Evolutionary conservation across 2,797 vertebrate species (phyloP), one percentile per base, ranked within the genome.

Genomic region (Catharus ustulatus): DNA sequence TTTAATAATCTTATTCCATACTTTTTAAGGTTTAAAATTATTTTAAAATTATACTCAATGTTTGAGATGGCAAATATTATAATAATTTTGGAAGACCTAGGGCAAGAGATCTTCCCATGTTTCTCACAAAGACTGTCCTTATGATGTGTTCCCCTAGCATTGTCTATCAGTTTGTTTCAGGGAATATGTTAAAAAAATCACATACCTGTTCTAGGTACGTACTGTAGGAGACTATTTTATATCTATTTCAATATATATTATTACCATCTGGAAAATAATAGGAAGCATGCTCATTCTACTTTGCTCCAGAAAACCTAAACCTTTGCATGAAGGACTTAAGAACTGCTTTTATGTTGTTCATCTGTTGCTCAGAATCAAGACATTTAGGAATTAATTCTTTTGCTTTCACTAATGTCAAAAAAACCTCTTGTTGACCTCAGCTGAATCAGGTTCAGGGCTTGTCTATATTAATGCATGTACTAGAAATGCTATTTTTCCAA

Each of bases 401-500:
- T 88, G 32, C 49, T 88, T 81, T 40, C 18, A 46, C 6, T 86
- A 58, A 45, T 2, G 5, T 93, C 32, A 88, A 78, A 86, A 34
- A 66, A 81, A 40, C n/a, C 21, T 88, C 84, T 52, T 75, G 20
- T 11, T 86, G 55, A 88, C 84, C 67, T 92, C 89, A 63, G 43
- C 48, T 90, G 94, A 91, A 73, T 55, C 59, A 88, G 59, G n/a
- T 79, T 94, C 63, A 79, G 59, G 59, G 29, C 74, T 66, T 71
- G 63, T 11, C 52, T 79, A 7, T 36, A 72, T 73, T 81, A 90
- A 72, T 76, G 95, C 89, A 94, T 91, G 94, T 61, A 67, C 55
- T 91, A 93, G 74, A 94, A 96, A 84, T 71, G 87, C 67, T 92
- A 49, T 79, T 95, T 94, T 94, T 71, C 38, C 79, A 81, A 45